Conservation (phyloP, 2,113 vertebrate genomes). For the Marcusenius ussheri region DNA sequence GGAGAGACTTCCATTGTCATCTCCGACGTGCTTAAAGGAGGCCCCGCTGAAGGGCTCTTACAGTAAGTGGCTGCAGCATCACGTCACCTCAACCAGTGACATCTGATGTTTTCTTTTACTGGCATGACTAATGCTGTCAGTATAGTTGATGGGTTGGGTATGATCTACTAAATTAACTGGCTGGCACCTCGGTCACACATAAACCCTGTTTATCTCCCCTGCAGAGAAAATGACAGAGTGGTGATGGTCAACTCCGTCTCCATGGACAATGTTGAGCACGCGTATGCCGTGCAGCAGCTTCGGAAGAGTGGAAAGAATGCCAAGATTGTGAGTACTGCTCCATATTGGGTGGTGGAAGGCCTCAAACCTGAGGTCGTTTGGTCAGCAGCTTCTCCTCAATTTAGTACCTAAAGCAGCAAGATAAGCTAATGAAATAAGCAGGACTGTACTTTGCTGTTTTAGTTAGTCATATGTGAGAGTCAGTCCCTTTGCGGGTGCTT, state of each 20-base stretch:
- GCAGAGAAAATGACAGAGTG: slow-evolving; percentile 93
- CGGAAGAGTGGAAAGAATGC: slow-evolving; percentile 97
- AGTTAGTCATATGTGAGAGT: not conserved
- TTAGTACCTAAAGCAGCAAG: not conserved
- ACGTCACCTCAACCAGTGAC: not conserved
- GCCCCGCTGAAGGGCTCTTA: slow-evolving; percentile 87
- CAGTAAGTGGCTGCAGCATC: slow-evolving; percentile 68
- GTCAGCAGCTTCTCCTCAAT: not conserved
- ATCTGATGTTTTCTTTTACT: not conserved
- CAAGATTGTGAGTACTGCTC: slow-evolving; percentile 81
- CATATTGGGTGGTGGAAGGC: not conserved
- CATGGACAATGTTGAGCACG: slow-evolving; percentile 97
- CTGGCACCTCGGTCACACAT: not conserved
- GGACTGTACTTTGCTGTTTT: not conserved
- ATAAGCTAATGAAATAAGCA: not conserved
- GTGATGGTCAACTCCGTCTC: slow-evolving; percentile 98
- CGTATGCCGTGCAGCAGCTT: slow-evolving; percentile 93
- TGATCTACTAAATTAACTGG: no score
- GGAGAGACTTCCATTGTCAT: slow-evolving; percentile 98
- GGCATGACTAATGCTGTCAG: not conserved
- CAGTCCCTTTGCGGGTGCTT: not conserved
- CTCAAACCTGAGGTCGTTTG: not conserved
- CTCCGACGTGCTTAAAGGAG: slow-evolving; percentile 95
- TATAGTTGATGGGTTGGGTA: not conserved
- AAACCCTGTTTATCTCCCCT: slow-evolving; percentile 10